These are phyloP conservation scores for Gibbula magus DNA, from an alignment of 2,888 invertebrate species.

Conservation along the genomic window DNA sequence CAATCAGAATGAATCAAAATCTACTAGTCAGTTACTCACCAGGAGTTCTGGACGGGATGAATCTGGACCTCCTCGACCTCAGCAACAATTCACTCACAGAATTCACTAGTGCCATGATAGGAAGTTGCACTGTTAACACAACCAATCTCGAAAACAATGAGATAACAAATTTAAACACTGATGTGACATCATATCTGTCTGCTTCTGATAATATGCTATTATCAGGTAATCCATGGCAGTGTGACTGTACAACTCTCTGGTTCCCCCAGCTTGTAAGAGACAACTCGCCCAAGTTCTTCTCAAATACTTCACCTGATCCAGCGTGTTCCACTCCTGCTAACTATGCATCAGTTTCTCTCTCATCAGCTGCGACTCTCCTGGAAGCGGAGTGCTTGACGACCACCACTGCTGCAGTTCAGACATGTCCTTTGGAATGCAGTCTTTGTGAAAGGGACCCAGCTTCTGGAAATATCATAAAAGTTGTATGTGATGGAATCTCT, in stretches of 20 bases:
- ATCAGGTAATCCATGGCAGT: slow-evolving; percentile 9
- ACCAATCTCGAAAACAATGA: slow-evolving; percentile 1
- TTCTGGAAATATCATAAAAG: background rate
- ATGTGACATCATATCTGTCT: background rate
- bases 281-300: background rate
- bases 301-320: background rate
- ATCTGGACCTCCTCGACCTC: background rate
- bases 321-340: background rate
- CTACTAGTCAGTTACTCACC: background rate
- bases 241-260: slow-evolving; percentile 16
- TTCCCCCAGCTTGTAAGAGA: background rate
- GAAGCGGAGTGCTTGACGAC: slow-evolving; percentile 8
- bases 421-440: slow-evolving; percentile 20
- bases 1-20: background rate
- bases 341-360: background rate
- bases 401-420: background rate
- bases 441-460: background rate
- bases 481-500: background rate
- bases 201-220: background rate
- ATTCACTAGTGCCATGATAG: background rate
- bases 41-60: background rate
- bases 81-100: slow-evolving; percentile 11
- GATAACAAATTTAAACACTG: background rate
- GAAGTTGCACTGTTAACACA: background rate
- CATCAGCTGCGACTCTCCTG: background rate